Evolutionary conservation across 2,888 invertebrate species (phyloP).

Genomic region (Limenitis camilla): DNA sequence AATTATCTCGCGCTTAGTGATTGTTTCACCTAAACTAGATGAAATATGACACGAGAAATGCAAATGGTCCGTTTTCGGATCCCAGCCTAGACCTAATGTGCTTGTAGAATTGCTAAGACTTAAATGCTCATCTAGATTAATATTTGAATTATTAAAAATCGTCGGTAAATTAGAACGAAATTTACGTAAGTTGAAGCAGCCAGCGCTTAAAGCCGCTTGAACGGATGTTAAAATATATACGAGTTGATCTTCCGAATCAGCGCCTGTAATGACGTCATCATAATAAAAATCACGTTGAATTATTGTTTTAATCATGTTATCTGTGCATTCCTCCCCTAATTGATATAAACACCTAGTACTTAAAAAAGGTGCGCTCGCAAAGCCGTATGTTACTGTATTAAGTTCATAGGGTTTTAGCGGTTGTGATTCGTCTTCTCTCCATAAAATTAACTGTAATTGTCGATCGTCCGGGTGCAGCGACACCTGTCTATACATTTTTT

Average conservation of each 20-base stretch:
- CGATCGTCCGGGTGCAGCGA: slow-evolving; percentile 8
- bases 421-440: slow-evolving; percentile 19
- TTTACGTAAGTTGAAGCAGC: slow-evolving; percentile 1
- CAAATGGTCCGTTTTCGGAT: no score
- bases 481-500: slow-evolving; percentile 25
- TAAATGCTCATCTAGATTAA: no score
- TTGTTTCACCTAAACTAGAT: no score
- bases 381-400: no score
- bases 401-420: slow-evolving; percentile 13
- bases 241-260: neutral
- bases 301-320: slow-evolving; percentile 5
- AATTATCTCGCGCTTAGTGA: no score
- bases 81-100: no score
- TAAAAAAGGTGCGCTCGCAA: neutral
- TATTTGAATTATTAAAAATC: no score
- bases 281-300: no score
- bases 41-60: no score
- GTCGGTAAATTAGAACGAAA: neutral
- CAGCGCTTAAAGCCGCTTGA: neutral
- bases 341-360: neutral
- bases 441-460: slow-evolving; percentile 21
- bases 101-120: no score
- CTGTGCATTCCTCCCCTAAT: slow-evolving; percentile 2
- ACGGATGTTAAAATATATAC: no score
- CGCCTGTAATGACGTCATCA: slow-evolving; percentile 2